These are phyloP conservation scores for Pelobates fuscus DNA, from an alignment of 2,113 vertebrate genomes.

Conservation along the genomic window DNA sequence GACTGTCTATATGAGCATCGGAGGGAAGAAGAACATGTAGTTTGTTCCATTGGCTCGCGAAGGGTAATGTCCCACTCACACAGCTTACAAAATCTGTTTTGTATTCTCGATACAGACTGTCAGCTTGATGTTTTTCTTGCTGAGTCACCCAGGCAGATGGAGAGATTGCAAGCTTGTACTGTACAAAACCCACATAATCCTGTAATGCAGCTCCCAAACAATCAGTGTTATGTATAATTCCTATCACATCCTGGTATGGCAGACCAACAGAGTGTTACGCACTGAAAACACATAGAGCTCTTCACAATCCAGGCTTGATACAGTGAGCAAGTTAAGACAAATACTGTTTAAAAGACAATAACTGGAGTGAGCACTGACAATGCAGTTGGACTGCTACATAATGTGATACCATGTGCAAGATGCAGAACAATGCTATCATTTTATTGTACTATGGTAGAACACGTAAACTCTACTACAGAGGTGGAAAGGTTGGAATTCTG, in stretches of 20 bases:
- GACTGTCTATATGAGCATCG: too few relatives aligned
- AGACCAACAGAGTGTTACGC: conserved; percentile 24
- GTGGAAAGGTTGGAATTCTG: too few relatives aligned
- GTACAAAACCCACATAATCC: conserved; percentile 44
- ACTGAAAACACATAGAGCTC: background rate
- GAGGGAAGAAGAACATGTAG: too few relatives aligned
- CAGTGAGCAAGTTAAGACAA: background rate
- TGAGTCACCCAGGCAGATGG: conserved; percentile 38
- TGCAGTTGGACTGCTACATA: too few relatives aligned
- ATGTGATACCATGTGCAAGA: too few relatives aligned
- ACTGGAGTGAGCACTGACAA: too few relatives aligned
- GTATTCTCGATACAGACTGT: conserved; percentile 16
- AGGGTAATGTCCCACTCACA: background rate
- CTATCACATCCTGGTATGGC: conserved; percentile 20
- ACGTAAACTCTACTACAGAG: too few relatives aligned
- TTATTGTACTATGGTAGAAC: too few relatives aligned
- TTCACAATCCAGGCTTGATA: background rate
- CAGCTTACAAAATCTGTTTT: conserved; percentile 10
- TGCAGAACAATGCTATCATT: too few relatives aligned
- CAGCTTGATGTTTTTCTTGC: conserved; percentile 35
- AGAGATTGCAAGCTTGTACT: conserved; percentile 41
- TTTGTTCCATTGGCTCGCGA: too few relatives aligned
- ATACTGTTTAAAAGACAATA: too few relatives aligned
- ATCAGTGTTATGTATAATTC: conserved; percentile 44
- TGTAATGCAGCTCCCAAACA: conserved; percentile 31